Conservation (phyloP, 1,140 invertebrate species). For the Plectrocnemia conspersa region DNA sequence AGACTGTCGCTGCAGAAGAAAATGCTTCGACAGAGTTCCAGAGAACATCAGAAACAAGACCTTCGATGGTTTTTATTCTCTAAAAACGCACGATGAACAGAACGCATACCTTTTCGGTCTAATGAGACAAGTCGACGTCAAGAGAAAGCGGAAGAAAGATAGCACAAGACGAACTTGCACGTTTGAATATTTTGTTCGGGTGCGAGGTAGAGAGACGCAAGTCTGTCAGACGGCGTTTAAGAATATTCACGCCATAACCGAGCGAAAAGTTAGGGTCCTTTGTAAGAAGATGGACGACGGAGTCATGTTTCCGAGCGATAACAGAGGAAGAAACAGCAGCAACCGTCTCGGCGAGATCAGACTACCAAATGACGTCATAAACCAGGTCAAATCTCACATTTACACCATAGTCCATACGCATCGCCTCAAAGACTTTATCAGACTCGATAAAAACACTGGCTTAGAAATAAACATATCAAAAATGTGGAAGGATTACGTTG, state of each 20-base stretch:
- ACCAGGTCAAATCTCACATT: conserved; percentile 55
- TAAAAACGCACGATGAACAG: conserved; percentile 57
- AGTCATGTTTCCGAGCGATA: conserved; percentile 55
- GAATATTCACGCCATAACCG: conserved; percentile 55
- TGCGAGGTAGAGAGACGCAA: conserved; percentile 53
- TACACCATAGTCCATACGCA: conserved; percentile 53
- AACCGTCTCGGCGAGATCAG: conserved; percentile 51
- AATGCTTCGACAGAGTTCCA: conserved; percentile 51
- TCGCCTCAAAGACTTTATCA: conserved; percentile 50
- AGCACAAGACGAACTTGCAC: conserved; percentile 53
- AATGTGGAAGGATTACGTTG: conserved; percentile 56
- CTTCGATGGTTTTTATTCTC: conserved; percentile 54
- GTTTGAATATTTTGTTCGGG: conserved; percentile 54
- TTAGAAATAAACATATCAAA: conserved; percentile 56
- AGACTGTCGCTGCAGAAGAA: conserved; percentile 52
- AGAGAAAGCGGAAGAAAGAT: conserved; percentile 51
- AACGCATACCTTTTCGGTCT: conserved; percentile 57
- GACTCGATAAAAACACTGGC: conserved; percentile 50
- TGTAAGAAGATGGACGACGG: conserved; percentile 57
- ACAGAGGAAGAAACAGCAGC: conserved; percentile 50
- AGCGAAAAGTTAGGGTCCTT: conserved; percentile 53
- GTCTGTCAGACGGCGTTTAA: conserved; percentile 57
- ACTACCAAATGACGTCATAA: conserved; percentile 49
- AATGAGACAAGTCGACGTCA: conserved; percentile 54
- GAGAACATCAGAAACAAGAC: conserved; percentile 50